These are phyloP conservation scores for Bubalus kerabau DNA, from an alignment of 2,113 vertebrate genomes.

Conservation along the genomic window DNA sequence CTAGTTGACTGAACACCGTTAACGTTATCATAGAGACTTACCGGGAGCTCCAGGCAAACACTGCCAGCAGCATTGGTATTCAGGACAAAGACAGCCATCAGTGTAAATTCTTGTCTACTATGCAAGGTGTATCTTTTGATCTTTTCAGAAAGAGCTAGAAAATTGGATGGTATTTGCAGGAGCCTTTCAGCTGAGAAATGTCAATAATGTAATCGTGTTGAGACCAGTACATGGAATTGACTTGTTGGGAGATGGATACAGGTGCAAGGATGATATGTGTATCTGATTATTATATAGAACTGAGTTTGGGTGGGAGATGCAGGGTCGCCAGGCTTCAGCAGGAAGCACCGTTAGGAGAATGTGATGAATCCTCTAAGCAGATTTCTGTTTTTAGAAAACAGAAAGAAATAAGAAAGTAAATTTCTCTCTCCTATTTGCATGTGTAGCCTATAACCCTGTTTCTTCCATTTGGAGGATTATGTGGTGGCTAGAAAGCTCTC, in stretches of 20 bases:
- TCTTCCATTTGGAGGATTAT: neutral
- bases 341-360: constrained; percentile 36
- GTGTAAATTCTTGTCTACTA: constrained; percentile 80
- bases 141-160: constrained; percentile 82
- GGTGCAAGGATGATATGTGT: constrained; percentile 71
- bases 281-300: constrained; percentile 73
- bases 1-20: constrained; percentile 67
- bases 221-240: constrained; percentile 77
- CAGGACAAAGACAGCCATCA: constrained; percentile 79
- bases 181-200: constrained; percentile 81
- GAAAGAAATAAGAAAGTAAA: constrained; percentile 20
- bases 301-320: constrained; percentile 50
- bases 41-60: constrained; percentile 73
- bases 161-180: constrained; percentile 84
- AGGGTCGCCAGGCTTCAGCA: neutral
- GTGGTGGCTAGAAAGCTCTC: neutral
- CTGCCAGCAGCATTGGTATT: constrained; percentile 76
- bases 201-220: constrained; percentile 84
- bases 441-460: neutral
- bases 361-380: constrained; percentile 1
- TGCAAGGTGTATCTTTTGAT: constrained; percentile 84
- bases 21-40: constrained; percentile 67
- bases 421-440: constrained; percentile 22
- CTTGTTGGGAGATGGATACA: constrained; percentile 76
- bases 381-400: constrained; percentile 8